Evolutionary conservation across 64 coral and sea anemone genomes (phyloP), one percentile per base, ranked within the genome.

Genomic region (Pocillopora verrucosa): DNA sequence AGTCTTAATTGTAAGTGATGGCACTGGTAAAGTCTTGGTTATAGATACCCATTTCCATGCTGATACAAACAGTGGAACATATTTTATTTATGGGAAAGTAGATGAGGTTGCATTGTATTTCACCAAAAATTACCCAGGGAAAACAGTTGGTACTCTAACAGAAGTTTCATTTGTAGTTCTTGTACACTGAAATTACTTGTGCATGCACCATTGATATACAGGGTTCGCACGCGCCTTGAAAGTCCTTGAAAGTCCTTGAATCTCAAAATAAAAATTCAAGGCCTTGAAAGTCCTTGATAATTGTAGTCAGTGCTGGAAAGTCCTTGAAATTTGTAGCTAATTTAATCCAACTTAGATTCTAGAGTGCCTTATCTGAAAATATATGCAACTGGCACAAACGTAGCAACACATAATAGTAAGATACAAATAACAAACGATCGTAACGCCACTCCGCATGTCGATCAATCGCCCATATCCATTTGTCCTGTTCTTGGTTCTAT

Each of bases 321-420:
- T 89, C 60, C 76, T 79, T 89, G 88, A 89, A 67, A 89, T 89
- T 89, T 80, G 76, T 89, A 56, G 75, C 76, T 89, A 89, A 89
- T 79, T 89, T 89, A 60, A 80, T 80, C 88, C 88, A 89, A 45
- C 88, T 69, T 89, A 73, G 88, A 68, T 80, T 79, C 87, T 89
- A 89, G 87, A 89, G 75, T 79, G 87, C 87, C 75, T 88, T 59
- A 76, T 75, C 58, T 88, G 86, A 76, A 88, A 86, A 86, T 86
- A 86, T 65, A 86, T 86, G 82, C 82, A 67, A 86, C 82, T 86
- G 85, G 85, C 85, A 75, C 72, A 88, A 88, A 76, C 38, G 72
- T 88, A 88, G 45, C 72, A 88, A 76, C 73, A 88, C 86, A 15
- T 88, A 88, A 88, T 86, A 86, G 61, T 76, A 88, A 58, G 58